Conservation (phyloP, 2,797 vertebrate species). For the Novumbra hubbsi region DNA sequence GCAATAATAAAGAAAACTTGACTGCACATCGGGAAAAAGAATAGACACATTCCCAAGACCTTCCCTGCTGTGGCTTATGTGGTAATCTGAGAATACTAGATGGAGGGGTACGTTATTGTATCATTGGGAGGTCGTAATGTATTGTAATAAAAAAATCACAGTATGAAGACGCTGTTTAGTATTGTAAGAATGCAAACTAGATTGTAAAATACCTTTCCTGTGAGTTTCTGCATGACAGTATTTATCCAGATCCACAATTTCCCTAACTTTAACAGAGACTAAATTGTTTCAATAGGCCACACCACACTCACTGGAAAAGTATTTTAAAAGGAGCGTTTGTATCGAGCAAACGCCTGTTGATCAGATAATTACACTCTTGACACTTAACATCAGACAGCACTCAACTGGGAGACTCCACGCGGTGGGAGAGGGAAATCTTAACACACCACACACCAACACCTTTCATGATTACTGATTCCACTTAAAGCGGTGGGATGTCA, state of each 20-base stretch:
- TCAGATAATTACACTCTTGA: background rate
- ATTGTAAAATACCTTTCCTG: background rate
- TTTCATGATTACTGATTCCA: slow-evolving; percentile 33
- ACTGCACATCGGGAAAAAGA: background rate
- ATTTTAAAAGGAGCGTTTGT: background rate
- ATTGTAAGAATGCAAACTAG: background rate
- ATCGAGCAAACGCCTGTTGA: slow-evolving; percentile 7
- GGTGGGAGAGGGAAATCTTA: background rate
- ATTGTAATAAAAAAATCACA: background rate
- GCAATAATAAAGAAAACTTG: too few species aligned
- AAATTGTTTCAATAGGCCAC: background rate
- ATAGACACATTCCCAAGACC: background rate
- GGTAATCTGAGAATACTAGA: background rate
- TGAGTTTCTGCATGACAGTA: background rate
- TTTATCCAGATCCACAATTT: background rate
- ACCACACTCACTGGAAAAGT: background rate
- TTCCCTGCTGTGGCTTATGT: background rate
- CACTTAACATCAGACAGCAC: background rate
- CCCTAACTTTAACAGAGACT: background rate
- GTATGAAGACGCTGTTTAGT: background rate
- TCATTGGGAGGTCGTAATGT: background rate
- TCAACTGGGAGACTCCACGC: background rate
- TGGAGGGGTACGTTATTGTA: background rate
- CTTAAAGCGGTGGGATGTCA: slow-evolving; percentile 31
- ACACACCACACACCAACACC: slow-evolving; percentile 14